phyloP scores from a whole-genome alignment of 2,888 invertebrate species.

The Stratiomys singularior region DNA sequence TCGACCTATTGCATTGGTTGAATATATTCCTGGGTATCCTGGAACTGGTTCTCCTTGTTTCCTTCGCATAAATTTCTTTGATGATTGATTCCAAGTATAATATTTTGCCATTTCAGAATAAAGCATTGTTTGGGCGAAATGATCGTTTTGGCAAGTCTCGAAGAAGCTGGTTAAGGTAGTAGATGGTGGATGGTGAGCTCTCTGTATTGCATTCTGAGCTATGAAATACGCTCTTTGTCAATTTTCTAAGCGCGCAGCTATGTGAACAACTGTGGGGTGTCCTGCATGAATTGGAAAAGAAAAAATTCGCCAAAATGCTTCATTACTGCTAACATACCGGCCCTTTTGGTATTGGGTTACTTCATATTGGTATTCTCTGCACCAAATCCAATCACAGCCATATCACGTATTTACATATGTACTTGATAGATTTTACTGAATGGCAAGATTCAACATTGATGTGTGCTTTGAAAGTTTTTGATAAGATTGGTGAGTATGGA shows the following conservation, averaged over 20 bases:
- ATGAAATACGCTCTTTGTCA: slow-evolving; percentile 58
- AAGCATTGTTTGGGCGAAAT: slow-evolving; percentile 56
- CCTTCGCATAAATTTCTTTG: background rate
- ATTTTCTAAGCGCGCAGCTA: slow-evolving; percentile 48
- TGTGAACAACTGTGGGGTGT: slow-evolving; percentile 51
- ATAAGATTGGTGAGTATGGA: slow-evolving; percentile 58
- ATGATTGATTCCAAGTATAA: slow-evolving; percentile 55
- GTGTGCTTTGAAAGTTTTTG: slow-evolving; percentile 58
- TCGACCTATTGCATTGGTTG: slow-evolving; percentile 56
- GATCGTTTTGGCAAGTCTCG: slow-evolving; percentile 56
- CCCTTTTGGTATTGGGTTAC: background rate
- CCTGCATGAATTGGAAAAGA: slow-evolving; percentile 53
- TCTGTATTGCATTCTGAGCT: slow-evolving; percentile 52
- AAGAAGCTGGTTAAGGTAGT: slow-evolving; percentile 57
- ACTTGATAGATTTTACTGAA: slow-evolving; percentile 63
- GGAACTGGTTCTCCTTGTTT: slow-evolving; percentile 38
- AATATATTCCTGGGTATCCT: slow-evolving; percentile 32
- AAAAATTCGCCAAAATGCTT: slow-evolving; percentile 54
- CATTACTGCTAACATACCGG: slow-evolving; percentile 56
- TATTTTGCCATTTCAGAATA: slow-evolving; percentile 57
- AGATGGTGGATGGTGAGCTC: slow-evolving; percentile 49
- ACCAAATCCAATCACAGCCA: too few species aligned
- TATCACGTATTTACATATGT: too few species aligned
- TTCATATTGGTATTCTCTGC: too few species aligned
- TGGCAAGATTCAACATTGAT: slow-evolving; percentile 64